These are phyloP conservation scores for Euwallacea similis DNA, from an alignment of 1,140 invertebrate species.

Conservation along the genomic window DNA sequence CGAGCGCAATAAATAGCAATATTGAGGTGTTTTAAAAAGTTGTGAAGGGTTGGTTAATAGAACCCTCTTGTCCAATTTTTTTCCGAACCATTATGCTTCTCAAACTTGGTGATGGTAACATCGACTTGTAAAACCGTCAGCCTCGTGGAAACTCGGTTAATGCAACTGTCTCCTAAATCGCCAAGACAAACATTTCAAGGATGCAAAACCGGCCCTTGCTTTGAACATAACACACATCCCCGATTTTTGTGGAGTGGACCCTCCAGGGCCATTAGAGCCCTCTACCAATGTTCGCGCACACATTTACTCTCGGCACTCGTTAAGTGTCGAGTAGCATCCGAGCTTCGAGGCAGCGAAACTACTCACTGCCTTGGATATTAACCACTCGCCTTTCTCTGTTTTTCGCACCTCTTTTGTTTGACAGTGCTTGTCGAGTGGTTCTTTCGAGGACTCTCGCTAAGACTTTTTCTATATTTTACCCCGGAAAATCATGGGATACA, in stretches of 20 bases:
- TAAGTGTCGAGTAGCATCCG: slow-evolving; percentile 7
- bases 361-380: slow-evolving; percentile 10
- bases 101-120: no score
- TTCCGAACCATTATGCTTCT: no score
- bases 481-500: no score
- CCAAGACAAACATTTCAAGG: neutral
- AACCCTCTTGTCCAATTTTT: no score
- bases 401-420: slow-evolving; percentile 3
- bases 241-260: neutral
- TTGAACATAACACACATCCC: no score
- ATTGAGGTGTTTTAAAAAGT: no score
- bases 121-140: no score
- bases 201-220: no score
- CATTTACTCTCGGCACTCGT: slow-evolving; percentile 16
- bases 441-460: neutral
- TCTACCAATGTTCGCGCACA: neutral
- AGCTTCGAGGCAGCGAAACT: slow-evolving; percentile 1
- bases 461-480: neutral
- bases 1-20: no score
- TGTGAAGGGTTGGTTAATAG: no score
- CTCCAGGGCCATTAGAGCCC: slow-evolving; percentile 8
- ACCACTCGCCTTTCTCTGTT: slow-evolving; percentile 9
- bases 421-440: neutral
- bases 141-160: no score
- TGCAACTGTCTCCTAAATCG: neutral